These are phyloP conservation scores for Ptilonorhynchus violaceus DNA, from an alignment of 2,113 vertebrate genomes.

Conservation along the genomic window DNA sequence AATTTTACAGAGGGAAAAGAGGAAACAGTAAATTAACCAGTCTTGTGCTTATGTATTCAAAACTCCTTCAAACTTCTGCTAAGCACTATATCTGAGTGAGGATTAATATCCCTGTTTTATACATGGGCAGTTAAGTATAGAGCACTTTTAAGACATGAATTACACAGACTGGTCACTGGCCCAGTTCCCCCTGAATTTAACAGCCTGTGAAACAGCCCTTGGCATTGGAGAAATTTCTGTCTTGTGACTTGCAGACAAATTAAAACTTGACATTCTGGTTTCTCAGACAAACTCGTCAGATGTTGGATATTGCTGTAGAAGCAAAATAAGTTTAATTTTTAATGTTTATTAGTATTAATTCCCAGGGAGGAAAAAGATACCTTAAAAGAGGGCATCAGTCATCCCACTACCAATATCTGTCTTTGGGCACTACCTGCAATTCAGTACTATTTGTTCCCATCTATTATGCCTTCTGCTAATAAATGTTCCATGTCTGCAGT, in stretches of 20 bases:
- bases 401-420: not conserved
- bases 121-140: not conserved
- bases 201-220: not conserved
- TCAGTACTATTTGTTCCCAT: conserved; percentile 2
- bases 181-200: not conserved
- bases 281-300: not conserved
- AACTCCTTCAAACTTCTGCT: not conserved
- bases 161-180: not conserved
- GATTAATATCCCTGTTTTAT: not conserved
- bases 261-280: not conserved
- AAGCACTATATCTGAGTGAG: not conserved
- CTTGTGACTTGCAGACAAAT: not conserved
- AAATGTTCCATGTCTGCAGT: not conserved
- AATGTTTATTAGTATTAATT: not conserved
- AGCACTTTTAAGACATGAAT: not conserved
- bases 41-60: not conserved
- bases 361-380: not conserved
- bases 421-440: not conserved
- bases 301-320: not conserved
- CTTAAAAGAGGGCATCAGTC: not conserved
- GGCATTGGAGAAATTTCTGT: not conserved
- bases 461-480: conserved; percentile 14
- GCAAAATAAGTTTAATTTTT: conserved; percentile 5
- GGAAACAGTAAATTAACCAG: not conserved
- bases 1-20: not conserved